Evolutionary conservation across 2,113 vertebrate genomes (phyloP).

Genomic region (Scomber scombrus): DNA sequence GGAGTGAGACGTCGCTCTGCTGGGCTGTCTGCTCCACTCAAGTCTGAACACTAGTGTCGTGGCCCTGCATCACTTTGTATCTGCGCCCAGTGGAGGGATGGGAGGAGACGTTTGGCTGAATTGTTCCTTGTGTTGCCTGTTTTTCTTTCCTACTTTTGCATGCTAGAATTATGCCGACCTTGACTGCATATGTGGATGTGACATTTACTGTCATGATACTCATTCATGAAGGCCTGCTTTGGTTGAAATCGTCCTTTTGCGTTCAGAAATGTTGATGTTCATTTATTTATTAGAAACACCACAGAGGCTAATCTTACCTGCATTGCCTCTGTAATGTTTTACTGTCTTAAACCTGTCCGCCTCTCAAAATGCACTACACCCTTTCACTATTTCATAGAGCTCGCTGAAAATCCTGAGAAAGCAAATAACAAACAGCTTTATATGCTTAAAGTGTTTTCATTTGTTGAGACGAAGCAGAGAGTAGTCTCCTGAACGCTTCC

Average conservation of each 20-base stretch:
- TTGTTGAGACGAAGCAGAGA: conserved; percentile 18
- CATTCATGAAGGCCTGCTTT: conserved; percentile 39
- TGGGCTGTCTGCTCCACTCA: conserved; percentile 66
- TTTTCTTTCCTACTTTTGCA: conserved; percentile 62
- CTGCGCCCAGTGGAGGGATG: conserved; percentile 29
- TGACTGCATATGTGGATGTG: conserved; percentile 50
- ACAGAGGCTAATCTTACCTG: background rate
- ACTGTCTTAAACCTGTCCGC: conserved; percentile 2
- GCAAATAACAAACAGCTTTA: conserved; percentile 32
- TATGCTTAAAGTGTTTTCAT: background rate
- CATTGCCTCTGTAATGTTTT: conserved; percentile 2
- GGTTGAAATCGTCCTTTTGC: conserved; percentile 26
- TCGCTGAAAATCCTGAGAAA: conserved; percentile 20
- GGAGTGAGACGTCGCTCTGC: conserved; percentile 55
- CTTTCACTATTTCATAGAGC: conserved; percentile 28
- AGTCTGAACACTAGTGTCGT: conserved; percentile 52
- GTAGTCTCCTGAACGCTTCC: background rate
- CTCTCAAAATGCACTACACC: conserved; percentile 52
- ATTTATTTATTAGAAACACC: conserved; percentile 52
- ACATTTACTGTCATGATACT: conserved; percentile 48
- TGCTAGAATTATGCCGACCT: conserved; percentile 63
- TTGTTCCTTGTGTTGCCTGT: conserved; percentile 58
- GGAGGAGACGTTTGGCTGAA: conserved; percentile 10
- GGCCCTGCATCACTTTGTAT: conserved; percentile 42
- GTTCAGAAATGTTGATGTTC: conserved; percentile 23